Conservation (phyloP, 2,888 invertebrate genomes). For the Drosophila parthenogenetica region DNA sequence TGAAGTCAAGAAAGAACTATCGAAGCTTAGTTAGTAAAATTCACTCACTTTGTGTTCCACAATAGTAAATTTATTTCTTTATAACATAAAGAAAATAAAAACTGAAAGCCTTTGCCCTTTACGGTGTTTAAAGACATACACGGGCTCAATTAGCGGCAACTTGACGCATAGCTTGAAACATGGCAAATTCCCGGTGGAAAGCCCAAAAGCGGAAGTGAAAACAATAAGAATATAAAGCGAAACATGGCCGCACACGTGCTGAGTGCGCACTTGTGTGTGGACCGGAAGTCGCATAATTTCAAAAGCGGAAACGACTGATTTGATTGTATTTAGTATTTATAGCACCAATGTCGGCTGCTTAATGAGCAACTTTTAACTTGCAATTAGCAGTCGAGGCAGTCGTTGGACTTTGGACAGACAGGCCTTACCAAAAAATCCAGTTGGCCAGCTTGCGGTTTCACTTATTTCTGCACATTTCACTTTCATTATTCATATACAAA, state of each 20-base stretch:
- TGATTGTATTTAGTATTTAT: constrained; percentile 63
- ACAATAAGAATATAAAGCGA: constrained; percentile 17
- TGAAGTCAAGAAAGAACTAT: too few relatives aligned
- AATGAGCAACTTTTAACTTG: constrained; percentile 74
- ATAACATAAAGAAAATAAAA: too few relatives aligned
- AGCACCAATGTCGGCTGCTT: constrained; percentile 51
- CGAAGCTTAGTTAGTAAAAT: too few relatives aligned
- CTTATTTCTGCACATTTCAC: constrained; percentile 41
- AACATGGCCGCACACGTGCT: constrained; percentile 44
- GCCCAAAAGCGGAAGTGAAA: constrained; percentile 23
- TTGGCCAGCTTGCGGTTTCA: constrained; percentile 40
- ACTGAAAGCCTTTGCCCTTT: too few relatives aligned
- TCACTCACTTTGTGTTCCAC: too few relatives aligned
- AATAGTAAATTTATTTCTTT: too few relatives aligned
- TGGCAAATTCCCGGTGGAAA: constrained; percentile 16
- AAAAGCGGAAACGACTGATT: constrained; percentile 68
- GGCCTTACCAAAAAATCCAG: constrained; percentile 25
- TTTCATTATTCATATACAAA: constrained; percentile 52
- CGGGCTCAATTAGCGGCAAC: neutral
- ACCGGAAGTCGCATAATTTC: constrained; percentile 72
- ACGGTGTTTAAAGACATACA: constrained; percentile 1
- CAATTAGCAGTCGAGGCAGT: constrained; percentile 57
- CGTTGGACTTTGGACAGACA: neutral
- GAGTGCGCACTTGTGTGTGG: constrained; percentile 44
- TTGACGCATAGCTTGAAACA: neutral